These are phyloP conservation scores for Lapara coniferarum DNA, from an alignment of 2,888 invertebrate genomes.

Conservation along the genomic window DNA sequence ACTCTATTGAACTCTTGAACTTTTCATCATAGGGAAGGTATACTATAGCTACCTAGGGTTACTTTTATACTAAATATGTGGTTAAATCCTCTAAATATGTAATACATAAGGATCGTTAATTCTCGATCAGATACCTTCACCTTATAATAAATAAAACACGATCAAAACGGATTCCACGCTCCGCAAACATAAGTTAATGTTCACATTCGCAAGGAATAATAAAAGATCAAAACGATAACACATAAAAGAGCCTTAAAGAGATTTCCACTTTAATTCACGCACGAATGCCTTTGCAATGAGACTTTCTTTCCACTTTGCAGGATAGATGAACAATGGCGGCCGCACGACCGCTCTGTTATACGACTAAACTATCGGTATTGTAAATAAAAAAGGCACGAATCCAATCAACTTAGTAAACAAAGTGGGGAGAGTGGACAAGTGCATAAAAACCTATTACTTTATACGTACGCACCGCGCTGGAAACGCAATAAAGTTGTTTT, in stretches of 20 bases:
- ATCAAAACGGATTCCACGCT: neutral
- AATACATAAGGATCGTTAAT: no score
- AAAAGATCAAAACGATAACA: constrained; percentile 31
- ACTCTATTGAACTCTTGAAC: no score
- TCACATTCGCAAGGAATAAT: constrained; percentile 4
- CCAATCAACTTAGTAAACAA: constrained; percentile 79
- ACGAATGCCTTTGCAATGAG: constrained; percentile 38
- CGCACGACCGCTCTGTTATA: constrained; percentile 38
- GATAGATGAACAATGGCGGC: constrained; percentile 39
- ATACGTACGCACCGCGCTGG: constrained; percentile 48
- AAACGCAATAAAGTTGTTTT: constrained; percentile 76
- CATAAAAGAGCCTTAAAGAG: constrained; percentile 31
- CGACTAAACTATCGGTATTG: constrained; percentile 61
- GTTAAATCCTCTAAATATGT: neutral
- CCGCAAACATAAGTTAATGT: neutral
- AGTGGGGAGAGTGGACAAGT: constrained; percentile 35
- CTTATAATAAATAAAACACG: neutral
- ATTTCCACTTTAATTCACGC: constrained; percentile 42
- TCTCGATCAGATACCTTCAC: no score
- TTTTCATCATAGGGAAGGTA: no score
- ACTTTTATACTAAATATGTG: neutral
- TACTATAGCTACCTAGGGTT: no score
- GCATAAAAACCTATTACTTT: constrained; percentile 47
- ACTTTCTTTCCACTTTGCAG: constrained; percentile 35
- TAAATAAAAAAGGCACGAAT: constrained; percentile 79